phyloP scores from a whole-genome alignment of 2,888 invertebrate species.

The Tipula lateralis region DNA sequence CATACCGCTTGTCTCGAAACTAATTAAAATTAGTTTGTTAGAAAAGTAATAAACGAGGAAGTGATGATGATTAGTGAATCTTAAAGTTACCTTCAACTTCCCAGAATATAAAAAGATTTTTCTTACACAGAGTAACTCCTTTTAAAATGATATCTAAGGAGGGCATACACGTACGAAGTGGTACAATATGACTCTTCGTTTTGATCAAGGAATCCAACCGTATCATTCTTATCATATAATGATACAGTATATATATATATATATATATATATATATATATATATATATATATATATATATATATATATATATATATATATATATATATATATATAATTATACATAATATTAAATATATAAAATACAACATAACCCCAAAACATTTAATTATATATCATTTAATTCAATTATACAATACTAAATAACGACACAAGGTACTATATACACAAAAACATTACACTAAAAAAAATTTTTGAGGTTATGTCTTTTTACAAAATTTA shows the following conservation, averaged over 20 bases:
- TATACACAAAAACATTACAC: neutral
- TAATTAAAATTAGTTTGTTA: too few species aligned
- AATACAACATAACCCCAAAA: neutral
- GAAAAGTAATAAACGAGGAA: too few species aligned
- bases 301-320: neutral
- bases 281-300: neutral
- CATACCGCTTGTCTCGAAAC: too few species aligned
- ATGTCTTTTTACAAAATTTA: neutral
- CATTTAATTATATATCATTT: neutral
- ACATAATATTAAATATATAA: neutral
- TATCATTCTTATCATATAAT: too few species aligned
- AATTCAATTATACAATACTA: neutral
- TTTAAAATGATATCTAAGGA: too few species aligned
- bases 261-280: neutral
- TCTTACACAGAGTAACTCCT: too few species aligned
- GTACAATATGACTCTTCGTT: too few species aligned
- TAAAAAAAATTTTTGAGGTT: neutral
- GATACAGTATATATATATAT: neutral
- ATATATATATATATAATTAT: neutral
- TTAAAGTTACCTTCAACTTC: too few species aligned
- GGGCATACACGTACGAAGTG: too few species aligned
- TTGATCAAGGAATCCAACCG: too few species aligned
- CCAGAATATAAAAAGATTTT: too few species aligned
- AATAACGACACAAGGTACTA: neutral
- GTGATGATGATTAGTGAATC: too few species aligned